Evolutionary conservation across 1,140 invertebrate species (phyloP).

Genomic region (Anastrepha ludens): DNA sequence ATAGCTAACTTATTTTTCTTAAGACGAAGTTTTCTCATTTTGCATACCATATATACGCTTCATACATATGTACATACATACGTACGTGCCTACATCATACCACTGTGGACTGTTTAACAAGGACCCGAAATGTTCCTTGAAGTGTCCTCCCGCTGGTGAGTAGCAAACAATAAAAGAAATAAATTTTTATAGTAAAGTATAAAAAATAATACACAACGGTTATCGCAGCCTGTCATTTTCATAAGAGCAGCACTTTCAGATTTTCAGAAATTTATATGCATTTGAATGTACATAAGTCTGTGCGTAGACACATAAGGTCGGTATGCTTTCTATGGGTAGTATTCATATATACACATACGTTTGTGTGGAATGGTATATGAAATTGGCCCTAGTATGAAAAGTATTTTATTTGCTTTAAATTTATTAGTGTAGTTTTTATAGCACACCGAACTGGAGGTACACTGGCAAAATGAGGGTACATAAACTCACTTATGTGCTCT

Average conservation of each 20-base stretch:
- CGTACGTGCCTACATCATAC: no score
- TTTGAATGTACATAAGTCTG: not conserved
- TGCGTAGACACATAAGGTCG: not conserved
- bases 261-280: not conserved
- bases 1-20: no score
- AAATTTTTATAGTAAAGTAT: constrained; percentile 28
- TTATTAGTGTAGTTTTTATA: constrained; percentile 38
- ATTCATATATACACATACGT: no score
- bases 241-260: not conserved
- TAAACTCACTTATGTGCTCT: no score
- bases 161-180: constrained; percentile 11
- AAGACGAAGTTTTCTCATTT: no score
- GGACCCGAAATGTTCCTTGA: not conserved
- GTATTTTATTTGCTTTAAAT: constrained; percentile 34
- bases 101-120: no score
- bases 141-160: not conserved
- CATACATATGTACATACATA: no score
- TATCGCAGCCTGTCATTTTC: not conserved
- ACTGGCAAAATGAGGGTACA: not conserved
- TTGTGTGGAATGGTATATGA: not conserved
- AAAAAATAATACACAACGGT: constrained; percentile 21
- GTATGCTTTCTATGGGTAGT: not conserved
- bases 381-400: constrained; percentile 14
- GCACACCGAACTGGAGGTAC: not conserved
- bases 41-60: no score